Base-by-base conservation (phyloP, 1,140 invertebrate species). In the Zaprionus camerounensis region DNA sequence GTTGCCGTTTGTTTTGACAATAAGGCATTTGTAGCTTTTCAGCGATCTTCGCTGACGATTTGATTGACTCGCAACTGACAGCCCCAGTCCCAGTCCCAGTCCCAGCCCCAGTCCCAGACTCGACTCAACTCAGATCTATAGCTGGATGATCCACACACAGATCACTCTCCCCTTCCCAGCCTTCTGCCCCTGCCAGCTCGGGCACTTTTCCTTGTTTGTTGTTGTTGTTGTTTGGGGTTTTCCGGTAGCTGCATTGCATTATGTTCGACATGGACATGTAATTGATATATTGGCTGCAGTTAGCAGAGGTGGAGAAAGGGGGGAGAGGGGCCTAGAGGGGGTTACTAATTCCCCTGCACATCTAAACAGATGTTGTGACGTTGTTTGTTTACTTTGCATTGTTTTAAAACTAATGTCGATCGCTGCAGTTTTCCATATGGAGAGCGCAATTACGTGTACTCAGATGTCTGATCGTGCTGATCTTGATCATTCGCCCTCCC, bases 11-110 rank as follows among this genome's bases (percentile, higher is more conserved):
- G 87, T 91, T 91, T 91, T 91, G 87, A 91, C 87, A 91, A 91
- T 88, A 84, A 84, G 87, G 88, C 84, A 91, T 91, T 91, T 91
- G 87, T 91, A 91, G 87, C 88, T 82, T 91, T 91, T 91, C 83
- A 90, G 85, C 85, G 66, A 64, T 65, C 51, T 51, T 56, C 56
- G 51, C 65, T 70, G 78, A 70, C 71, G 67, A 68, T 86, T 86
- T 86, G 83, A 86, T 86, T 86, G 83, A 86, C 83, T 86, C 75
- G 81, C 46, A 61, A 34, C 85, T 87, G 84, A 87, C 85, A 88
- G 81, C 76, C 31, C 31, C 31, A 17, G n/a, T 17, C 44, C 69
- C 53, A 76, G 49, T 41, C 69, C 53, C 24, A 71, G 63, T 17
- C 44, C 69, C 53, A 76, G 49, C 34, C 69, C 53, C 24, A 71